phyloP scores from a whole-genome alignment of 2,888 invertebrate species.

The Fragum sueziense region DNA sequence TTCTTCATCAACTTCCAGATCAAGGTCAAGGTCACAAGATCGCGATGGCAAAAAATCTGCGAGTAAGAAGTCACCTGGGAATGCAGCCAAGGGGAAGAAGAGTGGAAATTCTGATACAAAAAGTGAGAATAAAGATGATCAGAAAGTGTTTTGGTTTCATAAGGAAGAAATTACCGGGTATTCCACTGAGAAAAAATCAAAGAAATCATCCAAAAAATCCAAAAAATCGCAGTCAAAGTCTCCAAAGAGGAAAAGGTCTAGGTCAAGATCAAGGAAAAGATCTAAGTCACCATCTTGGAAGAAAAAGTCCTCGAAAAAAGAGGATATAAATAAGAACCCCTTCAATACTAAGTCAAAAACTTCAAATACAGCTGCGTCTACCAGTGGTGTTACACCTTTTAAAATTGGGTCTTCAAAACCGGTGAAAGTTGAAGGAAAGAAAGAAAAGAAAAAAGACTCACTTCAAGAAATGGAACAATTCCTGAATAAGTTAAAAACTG shows the following conservation, averaged over 20 bases:
- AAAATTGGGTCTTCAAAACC: neutral
- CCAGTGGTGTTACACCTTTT: neutral
- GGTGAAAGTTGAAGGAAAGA: neutral
- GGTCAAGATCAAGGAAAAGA: constrained; percentile 5
- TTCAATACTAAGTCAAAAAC: constrained; percentile 1
- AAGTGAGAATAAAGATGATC: constrained; percentile 1
- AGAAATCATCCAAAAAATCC: neutral
- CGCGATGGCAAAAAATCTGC: neutral
- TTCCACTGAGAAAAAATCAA: neutral
- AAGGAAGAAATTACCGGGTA: constrained; percentile 13
- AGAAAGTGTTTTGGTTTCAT: constrained; percentile 46
- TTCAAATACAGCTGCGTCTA: neutral
- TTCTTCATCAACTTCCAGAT: constrained; percentile 24
- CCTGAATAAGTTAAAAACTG: constrained; percentile 28
- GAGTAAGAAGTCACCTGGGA: neutral
- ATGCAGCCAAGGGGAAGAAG: neutral
- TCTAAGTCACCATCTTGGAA: constrained; percentile 12
- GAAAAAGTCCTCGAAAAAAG: neutral
- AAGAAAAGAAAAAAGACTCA: constrained; percentile 28
- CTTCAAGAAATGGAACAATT: constrained; percentile 46
- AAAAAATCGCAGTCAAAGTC: neutral
- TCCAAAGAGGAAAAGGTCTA: constrained; percentile 19
- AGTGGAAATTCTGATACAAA: neutral
- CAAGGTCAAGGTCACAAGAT: constrained; percentile 22
- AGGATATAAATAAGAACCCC: constrained; percentile 1